phyloP scores from a whole-genome alignment of 2,888 invertebrate genomes.

The Orthosia gothica region DNA sequence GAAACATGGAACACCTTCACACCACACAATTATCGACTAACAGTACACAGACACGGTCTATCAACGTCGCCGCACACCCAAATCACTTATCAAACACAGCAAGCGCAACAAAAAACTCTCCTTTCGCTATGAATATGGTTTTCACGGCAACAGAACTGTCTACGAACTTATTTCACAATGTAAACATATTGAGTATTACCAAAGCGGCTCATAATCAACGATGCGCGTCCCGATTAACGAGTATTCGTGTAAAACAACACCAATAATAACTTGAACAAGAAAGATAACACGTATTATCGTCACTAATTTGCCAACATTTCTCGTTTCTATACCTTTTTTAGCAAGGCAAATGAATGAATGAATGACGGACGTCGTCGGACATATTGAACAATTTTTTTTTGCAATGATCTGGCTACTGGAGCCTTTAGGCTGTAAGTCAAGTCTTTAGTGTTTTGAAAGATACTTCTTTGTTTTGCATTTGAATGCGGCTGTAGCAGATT shows the following conservation, averaged over 20 bases:
- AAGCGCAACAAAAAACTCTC: slow-evolving; percentile 82
- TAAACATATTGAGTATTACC: slow-evolving; percentile 85
- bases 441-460: no score
- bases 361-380: slow-evolving; percentile 76
- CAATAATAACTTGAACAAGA: slow-evolving; percentile 75
- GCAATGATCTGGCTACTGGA: no score
- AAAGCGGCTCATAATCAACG: slow-evolving; percentile 69
- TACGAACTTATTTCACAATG: slow-evolving; percentile 83
- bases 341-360: slow-evolving; percentile 85
- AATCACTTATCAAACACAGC: slow-evolving; percentile 76
- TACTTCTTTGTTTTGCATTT: no score
- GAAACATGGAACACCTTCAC: slow-evolving; percentile 71
- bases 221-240: slow-evolving; percentile 68
- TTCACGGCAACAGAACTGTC: slow-evolving; percentile 78
- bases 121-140: slow-evolving; percentile 82
- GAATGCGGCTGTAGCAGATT: no score
- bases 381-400: slow-evolving; percentile 64
- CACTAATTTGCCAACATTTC: slow-evolving; percentile 89
- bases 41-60: slow-evolving; percentile 81
- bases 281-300: slow-evolving; percentile 86
- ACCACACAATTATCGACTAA: slow-evolving; percentile 76
- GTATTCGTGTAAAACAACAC: slow-evolving; percentile 66
- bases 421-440: no score
- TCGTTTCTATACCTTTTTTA: slow-evolving; percentile 86
- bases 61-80: slow-evolving; percentile 74